Base-by-base conservation (phyloP, 2,113 vertebrate genomes). In the Holacanthus passer region DNA sequence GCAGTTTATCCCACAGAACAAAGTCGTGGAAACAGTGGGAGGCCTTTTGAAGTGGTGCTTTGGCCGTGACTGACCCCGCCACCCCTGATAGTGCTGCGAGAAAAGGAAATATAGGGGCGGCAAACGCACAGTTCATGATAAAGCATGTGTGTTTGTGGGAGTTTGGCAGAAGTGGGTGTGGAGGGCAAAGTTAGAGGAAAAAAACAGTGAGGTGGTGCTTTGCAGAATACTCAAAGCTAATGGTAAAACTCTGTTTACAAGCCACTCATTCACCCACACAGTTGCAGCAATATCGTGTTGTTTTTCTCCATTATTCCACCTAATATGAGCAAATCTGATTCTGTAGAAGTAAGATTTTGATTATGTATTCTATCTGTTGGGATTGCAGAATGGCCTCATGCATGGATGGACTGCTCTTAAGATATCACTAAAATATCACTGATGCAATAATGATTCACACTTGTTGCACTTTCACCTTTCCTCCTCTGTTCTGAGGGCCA, bases 51-150 rank as follows among this genome's bases (percentile, higher is more conserved):
- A 77, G 67, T 53, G 56, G 27, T 63, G 31, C 64, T 56, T 37
- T 60, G 74, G 41, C 53, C 43, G 35, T 32, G 11, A 20, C n/a
- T 70, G 78, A 71, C 75, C 70, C 22, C 60, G 29, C 19, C 60
- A 27, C 17, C 58, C 29, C 45, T 55, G 60, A 77, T 66, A 63
- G 52, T 9, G 62, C 37, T 39, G 22, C 7, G 39, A 73, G 66
- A 73, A 67, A 86, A 65, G 76, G 84, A 86, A 85, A 64, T 48
- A 7, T 27, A 55, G n/a, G 43, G 39, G 69, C 4, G 19, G n/a
- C 9, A 60, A 32, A 85, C 75, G 71, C 55, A 39, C 32, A 52
- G 60, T 73, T 79, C 67, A 85, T 76, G 69, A 82, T 83, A 56
- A 88, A 79, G 73, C 39, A 60, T 77, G 56, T 53, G 43, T 39